Conservation (phyloP, 2,888 invertebrate species). For the Polydrusus cervinus region DNA sequence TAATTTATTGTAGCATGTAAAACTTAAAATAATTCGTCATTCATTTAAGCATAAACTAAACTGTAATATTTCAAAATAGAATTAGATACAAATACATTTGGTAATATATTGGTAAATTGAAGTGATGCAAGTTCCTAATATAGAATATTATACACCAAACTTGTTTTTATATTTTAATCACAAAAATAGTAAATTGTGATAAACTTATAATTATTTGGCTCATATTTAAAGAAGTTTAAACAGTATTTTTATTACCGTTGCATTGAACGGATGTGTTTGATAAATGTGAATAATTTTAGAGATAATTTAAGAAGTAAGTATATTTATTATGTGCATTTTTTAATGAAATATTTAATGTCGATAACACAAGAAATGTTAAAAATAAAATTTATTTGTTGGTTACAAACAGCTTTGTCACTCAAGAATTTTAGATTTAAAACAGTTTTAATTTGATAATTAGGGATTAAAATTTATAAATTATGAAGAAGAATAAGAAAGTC, state of each 20-base stretch:
- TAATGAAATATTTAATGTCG: not conserved
- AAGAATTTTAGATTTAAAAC: too few species aligned
- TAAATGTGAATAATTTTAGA: not conserved
- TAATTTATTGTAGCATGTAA: too few species aligned
- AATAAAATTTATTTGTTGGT: conserved; percentile 4
- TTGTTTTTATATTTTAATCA: conserved; percentile 27
- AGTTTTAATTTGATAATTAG: too few species aligned
- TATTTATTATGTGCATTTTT: not conserved
- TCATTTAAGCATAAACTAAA: too few species aligned
- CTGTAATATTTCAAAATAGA: not conserved
- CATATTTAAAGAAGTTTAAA: conserved; percentile 25
- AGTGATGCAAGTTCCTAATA: conserved; percentile 49
- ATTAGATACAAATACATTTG: not conserved
- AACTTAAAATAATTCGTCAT: too few species aligned
- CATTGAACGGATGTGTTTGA: not conserved
- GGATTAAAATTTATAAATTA: too few species aligned
- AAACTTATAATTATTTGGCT: conserved; percentile 16
- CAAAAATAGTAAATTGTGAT: conserved; percentile 6
- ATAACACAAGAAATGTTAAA: not conserved
- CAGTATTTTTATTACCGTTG: conserved; percentile 23
- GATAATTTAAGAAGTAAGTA: conserved; percentile 6
- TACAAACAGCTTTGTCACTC: too few species aligned
- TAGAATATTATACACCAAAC: conserved; percentile 29
- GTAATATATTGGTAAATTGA: conserved; percentile 8
- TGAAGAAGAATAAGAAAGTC: too few species aligned